Percentiles rank a stretch among this genome's conserved stretches.
phyloP scores from a whole-genome alignment of 2,888 invertebrate genomes.

The Drosophila neotestacea region DNA sequence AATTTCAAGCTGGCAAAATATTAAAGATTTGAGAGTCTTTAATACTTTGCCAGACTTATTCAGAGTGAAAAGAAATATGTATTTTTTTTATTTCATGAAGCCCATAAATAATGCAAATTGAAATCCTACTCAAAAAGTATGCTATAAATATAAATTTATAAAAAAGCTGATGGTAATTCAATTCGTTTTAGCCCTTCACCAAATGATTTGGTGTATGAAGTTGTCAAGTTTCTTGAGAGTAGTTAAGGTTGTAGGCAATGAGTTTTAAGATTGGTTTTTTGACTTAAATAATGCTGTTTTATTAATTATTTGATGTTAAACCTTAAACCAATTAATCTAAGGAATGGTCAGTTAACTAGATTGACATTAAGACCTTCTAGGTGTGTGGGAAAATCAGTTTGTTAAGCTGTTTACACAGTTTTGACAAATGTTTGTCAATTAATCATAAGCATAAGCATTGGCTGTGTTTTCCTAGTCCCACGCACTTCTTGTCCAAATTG shows the following conservation, averaged over 20 bases:
- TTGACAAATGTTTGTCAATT: slow-evolving; percentile 48
- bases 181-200: neutral
- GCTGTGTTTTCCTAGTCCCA: slow-evolving; percentile 2
- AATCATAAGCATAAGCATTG: slow-evolving; percentile 34
- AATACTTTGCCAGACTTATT: neutral
- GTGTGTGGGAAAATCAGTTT: slow-evolving; percentile 17
- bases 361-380: slow-evolving; percentile 22
- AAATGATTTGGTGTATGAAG: neutral
- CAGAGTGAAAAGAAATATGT: neutral
- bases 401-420: slow-evolving; percentile 4
- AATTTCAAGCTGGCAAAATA: neutral
- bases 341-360: slow-evolving; percentile 26
- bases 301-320: slow-evolving; percentile 15
- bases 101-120: neutral
- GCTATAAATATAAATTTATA: neutral
- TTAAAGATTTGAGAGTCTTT: no score
- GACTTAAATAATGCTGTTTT: neutral
- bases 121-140: neutral
- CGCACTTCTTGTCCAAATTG: slow-evolving; percentile 26
- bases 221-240: neutral
- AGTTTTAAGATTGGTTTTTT: neutral
- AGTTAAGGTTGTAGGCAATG: neutral
- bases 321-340: neutral
- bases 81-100: neutral
- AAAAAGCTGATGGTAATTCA: neutral